Base-by-base conservation (phyloP, 1,140 invertebrate species). In the Carcinoscorpius rotundicauda region DNA sequence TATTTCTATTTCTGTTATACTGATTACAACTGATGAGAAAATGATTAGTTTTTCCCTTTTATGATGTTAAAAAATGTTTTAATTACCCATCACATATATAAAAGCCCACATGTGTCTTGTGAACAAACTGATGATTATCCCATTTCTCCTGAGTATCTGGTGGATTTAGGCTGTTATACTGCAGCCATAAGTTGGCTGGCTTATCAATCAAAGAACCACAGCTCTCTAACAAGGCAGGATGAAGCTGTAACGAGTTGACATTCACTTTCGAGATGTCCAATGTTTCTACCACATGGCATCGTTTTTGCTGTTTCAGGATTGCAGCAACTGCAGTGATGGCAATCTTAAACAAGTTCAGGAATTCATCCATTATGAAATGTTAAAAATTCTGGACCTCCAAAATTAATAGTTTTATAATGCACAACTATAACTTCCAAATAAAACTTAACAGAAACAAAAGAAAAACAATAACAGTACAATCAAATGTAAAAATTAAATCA, bases 71-170 rank as follows among this genome's bases (percentile, higher is more conserved):
- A 53, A 6, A 51, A 61, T 67, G 55, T 52, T 58, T 6, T 65
- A 76, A 75, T 72, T 77, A 81, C 78, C 85, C 83, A 1, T 91
- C 89, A 91, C 91, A 96, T 3, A 77, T 78, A 72, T 91, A 92
- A 75, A 86, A 94, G 4, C 93, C 92, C 66, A 81, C 77, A 70
- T 82, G 81, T 10, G 82, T 81, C 70, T 87, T 85, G 71, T 91
- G 85, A 5, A 90, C 74, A 71, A 82, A 85, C 52, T 82, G 80
- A 3, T 77, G 77, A 60, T 82, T 77, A 62, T 93, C 82, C 90
- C 91, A 97, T 65, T 88, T 82, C 70, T 85, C 80, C 29, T 81
- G 76, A 50, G 80, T 85, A 49, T 78, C 74, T 0, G 86, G 86
- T 48, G 79, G 72, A 5, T 78, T 81, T 52, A 79, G 73, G 3